Conservation (phyloP, 1,140 invertebrate genomes). For the Pararge aegeria region DNA sequence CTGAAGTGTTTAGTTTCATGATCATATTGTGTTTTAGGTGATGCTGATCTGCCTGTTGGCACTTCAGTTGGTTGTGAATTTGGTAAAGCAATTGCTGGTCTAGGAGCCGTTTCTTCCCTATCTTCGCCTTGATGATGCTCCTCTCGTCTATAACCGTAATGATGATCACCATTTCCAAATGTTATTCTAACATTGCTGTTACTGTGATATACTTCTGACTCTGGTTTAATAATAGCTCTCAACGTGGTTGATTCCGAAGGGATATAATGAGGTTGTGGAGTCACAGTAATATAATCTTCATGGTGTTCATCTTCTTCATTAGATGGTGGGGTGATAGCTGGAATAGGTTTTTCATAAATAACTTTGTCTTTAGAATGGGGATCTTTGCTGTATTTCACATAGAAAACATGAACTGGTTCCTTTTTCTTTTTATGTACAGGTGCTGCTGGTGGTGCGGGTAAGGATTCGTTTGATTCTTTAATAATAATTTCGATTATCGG, state of each 20-base stretch:
- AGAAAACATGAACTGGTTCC: constrained; percentile 93
- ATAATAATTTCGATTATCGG: constrained; percentile 96
- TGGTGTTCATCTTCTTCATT: constrained; percentile 82
- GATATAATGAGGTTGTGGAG: constrained; percentile 67
- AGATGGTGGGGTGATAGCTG: constrained; percentile 85
- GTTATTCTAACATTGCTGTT: constrained; percentile 87
- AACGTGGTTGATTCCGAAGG: constrained; percentile 86
- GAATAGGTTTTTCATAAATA: constrained; percentile 88
- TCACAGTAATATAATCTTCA: constrained; percentile 69
- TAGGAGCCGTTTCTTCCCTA: constrained; percentile 80
- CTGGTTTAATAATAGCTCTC: constrained; percentile 90
- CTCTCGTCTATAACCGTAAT: constrained; percentile 79
- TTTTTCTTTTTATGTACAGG: constrained; percentile 83
- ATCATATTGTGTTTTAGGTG: constrained; percentile 55
- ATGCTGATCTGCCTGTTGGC: constrained; percentile 52
- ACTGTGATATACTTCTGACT: constrained; percentile 89
- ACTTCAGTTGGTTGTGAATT: constrained; percentile 53
- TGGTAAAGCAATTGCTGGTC: constrained; percentile 81
- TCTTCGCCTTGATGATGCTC: constrained; percentile 77
- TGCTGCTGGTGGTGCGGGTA: constrained; percentile 84
- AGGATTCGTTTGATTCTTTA: constrained; percentile 91
- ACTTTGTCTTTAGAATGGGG: constrained; percentile 85
- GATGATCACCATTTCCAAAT: constrained; percentile 83
- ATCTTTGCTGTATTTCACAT: constrained; percentile 93
- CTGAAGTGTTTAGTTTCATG: constrained; percentile 41